A percentile compares a stretch with the other conserved stretches of the same genome.
Conservation (phyloP, 2,888 invertebrate genomes). For the Drosophila anomalipes region DNA sequence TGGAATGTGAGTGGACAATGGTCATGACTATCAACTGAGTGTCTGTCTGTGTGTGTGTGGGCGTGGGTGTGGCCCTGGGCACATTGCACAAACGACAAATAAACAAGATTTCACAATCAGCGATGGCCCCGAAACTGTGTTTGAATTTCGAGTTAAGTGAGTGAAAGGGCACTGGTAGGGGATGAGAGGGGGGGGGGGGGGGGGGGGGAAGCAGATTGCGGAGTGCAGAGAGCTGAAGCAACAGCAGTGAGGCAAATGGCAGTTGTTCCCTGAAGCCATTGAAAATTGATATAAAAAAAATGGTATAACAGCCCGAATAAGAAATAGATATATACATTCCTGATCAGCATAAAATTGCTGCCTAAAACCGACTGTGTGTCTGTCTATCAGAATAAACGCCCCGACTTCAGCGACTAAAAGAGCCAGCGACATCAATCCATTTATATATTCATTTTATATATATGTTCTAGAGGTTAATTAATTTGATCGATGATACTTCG, state of each 20-base stretch:
- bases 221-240: not conserved
- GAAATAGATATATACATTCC: not conserved
- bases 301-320: not conserved
- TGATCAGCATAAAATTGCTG: not conserved
- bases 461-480: not conserved
- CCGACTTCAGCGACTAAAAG: not conserved
- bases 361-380: not conserved
- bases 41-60: slow-evolving; percentile 19
- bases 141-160: slow-evolving; percentile 69
- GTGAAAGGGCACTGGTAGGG: slow-evolving; percentile 12
- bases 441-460: not conserved
- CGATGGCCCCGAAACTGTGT: slow-evolving; percentile 68
- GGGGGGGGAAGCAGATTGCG: not conserved
- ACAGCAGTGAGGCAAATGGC: slow-evolving; percentile 12
- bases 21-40: slow-evolving; percentile 42
- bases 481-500: not conserved
- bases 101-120: slow-evolving; percentile 78
- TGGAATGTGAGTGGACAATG: slow-evolving; percentile 47
- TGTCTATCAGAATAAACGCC: not conserved
- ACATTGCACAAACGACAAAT: slow-evolving; percentile 46
- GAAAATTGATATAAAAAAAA: not conserved
- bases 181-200: not conserved
- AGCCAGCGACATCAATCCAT: not conserved
- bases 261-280: slow-evolving; percentile 4
- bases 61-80: slow-evolving; percentile 35